These are phyloP conservation scores for Lasioglossum leucozonium DNA, from an alignment of 2,888 invertebrate species.

Conservation along the genomic window DNA sequence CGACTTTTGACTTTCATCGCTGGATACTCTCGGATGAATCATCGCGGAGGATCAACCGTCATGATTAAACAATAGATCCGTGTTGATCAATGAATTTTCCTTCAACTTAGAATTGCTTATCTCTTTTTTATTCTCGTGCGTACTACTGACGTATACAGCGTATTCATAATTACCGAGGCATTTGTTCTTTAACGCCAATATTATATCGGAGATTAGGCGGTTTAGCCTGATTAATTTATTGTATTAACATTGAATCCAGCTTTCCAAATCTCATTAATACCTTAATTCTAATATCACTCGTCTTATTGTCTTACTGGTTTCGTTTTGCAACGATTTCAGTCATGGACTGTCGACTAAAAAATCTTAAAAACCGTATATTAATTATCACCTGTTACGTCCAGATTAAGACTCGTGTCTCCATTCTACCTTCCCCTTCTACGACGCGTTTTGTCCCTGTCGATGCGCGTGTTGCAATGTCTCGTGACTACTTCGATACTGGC, in stretches of 20 bases:
- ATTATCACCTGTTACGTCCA: background rate
- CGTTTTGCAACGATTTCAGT: background rate
- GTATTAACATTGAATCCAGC: background rate
- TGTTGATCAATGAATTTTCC: background rate
- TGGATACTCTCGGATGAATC: background rate
- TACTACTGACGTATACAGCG: slow-evolving; percentile 3
- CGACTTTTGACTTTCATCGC: background rate
- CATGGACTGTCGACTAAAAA: no score
- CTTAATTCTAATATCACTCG: background rate
- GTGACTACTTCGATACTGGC: no score
- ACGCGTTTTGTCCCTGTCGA: no score
- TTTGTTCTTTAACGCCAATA: background rate
- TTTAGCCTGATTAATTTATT: background rate
- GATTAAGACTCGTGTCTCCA: no score
- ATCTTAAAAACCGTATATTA: no score
- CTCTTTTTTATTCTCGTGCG: background rate
- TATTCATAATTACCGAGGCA: background rate
- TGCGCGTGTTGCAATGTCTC: no score
- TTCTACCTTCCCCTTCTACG: no score
- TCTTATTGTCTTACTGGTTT: background rate
- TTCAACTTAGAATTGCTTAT: background rate
- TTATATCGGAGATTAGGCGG: background rate
- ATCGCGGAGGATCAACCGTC: background rate
- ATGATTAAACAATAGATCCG: background rate
- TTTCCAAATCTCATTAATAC: background rate